Conservation (phyloP, 2,113 vertebrate genomes). For the Eurystomus gularis region DNA sequence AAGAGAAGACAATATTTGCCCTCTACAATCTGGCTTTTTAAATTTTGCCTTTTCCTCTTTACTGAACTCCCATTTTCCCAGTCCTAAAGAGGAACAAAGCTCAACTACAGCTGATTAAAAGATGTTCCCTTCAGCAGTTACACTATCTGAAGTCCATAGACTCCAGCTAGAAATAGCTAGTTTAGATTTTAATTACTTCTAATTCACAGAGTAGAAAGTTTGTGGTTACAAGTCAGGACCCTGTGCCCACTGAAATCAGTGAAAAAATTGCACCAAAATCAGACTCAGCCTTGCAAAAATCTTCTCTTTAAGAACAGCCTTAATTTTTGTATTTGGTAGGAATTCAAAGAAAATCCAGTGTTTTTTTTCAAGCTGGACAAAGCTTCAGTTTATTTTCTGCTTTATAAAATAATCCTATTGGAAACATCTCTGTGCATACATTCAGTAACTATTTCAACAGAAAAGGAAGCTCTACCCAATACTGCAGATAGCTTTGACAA, state of each 20-base stretch:
- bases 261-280: background rate
- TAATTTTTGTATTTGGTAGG: background rate
- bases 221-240: background rate
- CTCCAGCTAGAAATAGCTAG: background rate
- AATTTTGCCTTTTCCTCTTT: background rate
- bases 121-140: background rate
- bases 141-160: background rate
- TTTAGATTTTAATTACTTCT: background rate
- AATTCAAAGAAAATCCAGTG: background rate
- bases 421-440: slow-evolving; percentile 33
- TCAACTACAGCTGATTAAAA: background rate
- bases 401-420: slow-evolving; percentile 23
- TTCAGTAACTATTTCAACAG: background rate
- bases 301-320: background rate
- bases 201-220: background rate
- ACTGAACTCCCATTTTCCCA: background rate
- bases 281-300: background rate
- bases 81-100: background rate
- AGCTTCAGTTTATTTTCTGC: background rate
- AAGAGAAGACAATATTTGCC: background rate
- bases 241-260: background rate
- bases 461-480: background rate
- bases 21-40: background rate
- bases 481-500: background rate
- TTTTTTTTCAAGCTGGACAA: background rate